Base-by-base conservation (phyloP, 2,888 invertebrate species). In the Erebia epiphron region DNA sequence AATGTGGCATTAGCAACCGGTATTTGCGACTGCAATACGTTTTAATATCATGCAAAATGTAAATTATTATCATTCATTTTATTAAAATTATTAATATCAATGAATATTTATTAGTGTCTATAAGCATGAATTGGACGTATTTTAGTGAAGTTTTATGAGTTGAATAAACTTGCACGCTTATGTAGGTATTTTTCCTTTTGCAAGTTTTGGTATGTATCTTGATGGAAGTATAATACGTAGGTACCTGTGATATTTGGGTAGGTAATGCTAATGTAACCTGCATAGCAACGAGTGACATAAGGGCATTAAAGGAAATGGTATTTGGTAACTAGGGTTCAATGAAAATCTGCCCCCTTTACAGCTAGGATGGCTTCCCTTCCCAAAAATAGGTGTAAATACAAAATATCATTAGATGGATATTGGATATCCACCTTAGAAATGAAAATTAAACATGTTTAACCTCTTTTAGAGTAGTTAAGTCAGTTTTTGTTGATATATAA, bases 1-100 rank as follows among this genome's bases (percentile, higher is more conserved):
- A n/a, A 49, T 18, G 62, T 62, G 46, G 21, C 62, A 62, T 62
- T 62, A 8, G 49, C 14, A 49, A 62, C 46, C 62, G 62, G 62
- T 62, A 18, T 62, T 41, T 18, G 49, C 13, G 14, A 62, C 49
- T 62, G 46, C 62, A 62, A 13, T 21, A 16, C 62, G 49, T 62
- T n/a, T n/a, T 49, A 62, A 62, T 46, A 9, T 62, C 26, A 62
- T 62, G 61, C 46, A 62, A 46, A 62, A 62, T 46, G 43, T 21
- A 62, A 43, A 46, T 62, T 49, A n/a, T 16, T 16, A 41, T 60
- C 60, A 43, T 60, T 43, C 60, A 21, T 62, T 62, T 62, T 49
- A 26, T 49, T 46, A 16, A 62, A 62, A 62, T 62, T 49, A 49
- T 35, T 35, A 35, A 49, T 16, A 18, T 49, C 46, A 18, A 46